phyloP scores from a whole-genome alignment of 2,888 invertebrate species.

The Mimachlamys varia region DNA sequence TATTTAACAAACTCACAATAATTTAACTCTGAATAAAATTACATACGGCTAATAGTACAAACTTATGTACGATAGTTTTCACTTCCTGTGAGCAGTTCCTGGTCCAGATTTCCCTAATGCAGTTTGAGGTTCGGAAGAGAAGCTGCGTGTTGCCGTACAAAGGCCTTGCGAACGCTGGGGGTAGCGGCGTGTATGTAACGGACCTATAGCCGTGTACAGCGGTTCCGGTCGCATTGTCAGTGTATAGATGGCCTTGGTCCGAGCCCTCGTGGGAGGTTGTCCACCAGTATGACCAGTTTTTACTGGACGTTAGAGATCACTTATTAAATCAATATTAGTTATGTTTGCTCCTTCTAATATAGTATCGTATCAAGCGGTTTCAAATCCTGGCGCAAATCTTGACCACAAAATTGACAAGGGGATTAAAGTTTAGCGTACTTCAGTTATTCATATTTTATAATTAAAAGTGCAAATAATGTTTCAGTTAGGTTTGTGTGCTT shows the following conservation, averaged over 20 bases:
- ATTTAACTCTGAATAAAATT: neutral
- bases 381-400: neutral
- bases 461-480: conserved; percentile 10
- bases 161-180: neutral
- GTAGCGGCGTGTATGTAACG: neutral
- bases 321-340: neutral
- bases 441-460: neutral
- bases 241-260: neutral
- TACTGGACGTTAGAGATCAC: neutral
- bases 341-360: neutral
- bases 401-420: neutral
- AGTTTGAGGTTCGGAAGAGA: neutral
- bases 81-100: neutral
- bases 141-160: neutral
- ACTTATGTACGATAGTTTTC: neutral
- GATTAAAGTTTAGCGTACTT: neutral
- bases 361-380: neutral
- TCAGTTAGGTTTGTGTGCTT: neutral
- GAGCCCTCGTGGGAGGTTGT: neutral
- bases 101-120: neutral
- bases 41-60: neutral
- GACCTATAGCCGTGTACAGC: too few relatives aligned
- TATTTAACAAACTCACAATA: neutral
- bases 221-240: neutral
- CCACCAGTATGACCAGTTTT: neutral